Conservation (phyloP, 2,888 invertebrate species). For the Drosophila prostipennis region DNA sequence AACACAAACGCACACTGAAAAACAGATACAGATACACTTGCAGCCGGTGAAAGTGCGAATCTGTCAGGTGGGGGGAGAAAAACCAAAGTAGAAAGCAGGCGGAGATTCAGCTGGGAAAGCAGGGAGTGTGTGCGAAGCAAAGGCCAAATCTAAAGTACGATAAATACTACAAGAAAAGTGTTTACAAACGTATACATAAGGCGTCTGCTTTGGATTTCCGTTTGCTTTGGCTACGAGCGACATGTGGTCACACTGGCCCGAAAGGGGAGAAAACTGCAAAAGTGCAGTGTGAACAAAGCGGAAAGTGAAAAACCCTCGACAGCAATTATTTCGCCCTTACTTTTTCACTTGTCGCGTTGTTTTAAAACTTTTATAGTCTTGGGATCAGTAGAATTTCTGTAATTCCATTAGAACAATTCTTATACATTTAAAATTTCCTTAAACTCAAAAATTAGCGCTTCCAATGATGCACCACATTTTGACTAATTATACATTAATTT, state of each 20-base stretch:
- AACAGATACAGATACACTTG: slow-evolving; percentile 16
- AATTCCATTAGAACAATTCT: not conserved
- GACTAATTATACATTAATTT: too few relatives aligned
- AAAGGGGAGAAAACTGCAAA: not conserved
- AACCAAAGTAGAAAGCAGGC: not conserved
- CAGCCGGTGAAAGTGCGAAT: slow-evolving; percentile 9
- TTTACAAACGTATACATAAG: slow-evolving; percentile 44
- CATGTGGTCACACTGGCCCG: not conserved
- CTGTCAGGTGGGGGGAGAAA: slow-evolving; percentile 3
- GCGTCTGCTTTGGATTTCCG: slow-evolving; percentile 34
- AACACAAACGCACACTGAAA: slow-evolving; percentile 12
- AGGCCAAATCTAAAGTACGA: slow-evolving; percentile 74
- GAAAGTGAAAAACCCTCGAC: not conserved
- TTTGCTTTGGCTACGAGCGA: slow-evolving; percentile 26
- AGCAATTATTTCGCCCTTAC: slow-evolving; percentile 11
- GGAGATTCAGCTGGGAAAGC: slow-evolving; percentile 3
- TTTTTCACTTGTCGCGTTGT: too few relatives aligned
- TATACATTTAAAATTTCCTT: not conserved
- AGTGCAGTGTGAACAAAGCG: not conserved
- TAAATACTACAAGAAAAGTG: slow-evolving; percentile 54
- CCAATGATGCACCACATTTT: too few relatives aligned
- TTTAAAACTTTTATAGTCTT: not conserved
- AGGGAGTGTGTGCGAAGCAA: slow-evolving; percentile 45
- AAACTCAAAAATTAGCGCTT: too few relatives aligned
- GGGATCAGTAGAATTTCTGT: too few relatives aligned